A percentile compares a stretch with the other conserved stretches of the same genome.
These are phyloP conservation scores for Notiomystis cincta DNA, from an alignment of 2,113 vertebrate genomes.

Conservation along the genomic window DNA sequence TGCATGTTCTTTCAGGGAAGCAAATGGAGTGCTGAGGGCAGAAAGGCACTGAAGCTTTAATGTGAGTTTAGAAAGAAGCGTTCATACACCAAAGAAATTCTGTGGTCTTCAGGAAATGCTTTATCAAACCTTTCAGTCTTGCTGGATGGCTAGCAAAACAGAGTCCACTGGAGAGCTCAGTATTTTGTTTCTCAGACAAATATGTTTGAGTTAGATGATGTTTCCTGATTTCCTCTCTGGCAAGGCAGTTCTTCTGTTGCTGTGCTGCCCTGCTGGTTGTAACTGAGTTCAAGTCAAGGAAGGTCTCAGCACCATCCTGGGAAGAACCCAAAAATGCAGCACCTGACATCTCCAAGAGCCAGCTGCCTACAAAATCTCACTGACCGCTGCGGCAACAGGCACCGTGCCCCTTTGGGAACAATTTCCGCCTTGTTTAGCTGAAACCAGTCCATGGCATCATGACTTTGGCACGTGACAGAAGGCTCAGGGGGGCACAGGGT, in stretches of 20 bases:
- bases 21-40: background rate
- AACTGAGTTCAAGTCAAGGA: background rate
- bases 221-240: background rate
- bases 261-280: background rate
- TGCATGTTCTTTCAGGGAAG: accelerated
- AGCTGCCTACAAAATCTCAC: background rate
- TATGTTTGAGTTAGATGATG: background rate
- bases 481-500: background rate
- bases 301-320: background rate
- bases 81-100: background rate
- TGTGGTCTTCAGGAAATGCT: background rate
- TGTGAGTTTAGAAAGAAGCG: background rate
- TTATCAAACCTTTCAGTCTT: background rate
- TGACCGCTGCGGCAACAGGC: background rate
- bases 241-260: background rate
- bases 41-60: background rate
- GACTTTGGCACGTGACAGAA: accelerated
- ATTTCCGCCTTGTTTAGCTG: background rate
- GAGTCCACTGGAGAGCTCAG: background rate
- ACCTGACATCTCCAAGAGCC: background rate
- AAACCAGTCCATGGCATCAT: background rate
- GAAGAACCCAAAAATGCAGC: background rate
- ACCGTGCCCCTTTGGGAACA: background rate
- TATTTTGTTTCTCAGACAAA: background rate
- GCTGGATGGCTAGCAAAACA: background rate